Conservation (phyloP, 2,113 vertebrate genomes). For the Ictalurus furcatus region DNA sequence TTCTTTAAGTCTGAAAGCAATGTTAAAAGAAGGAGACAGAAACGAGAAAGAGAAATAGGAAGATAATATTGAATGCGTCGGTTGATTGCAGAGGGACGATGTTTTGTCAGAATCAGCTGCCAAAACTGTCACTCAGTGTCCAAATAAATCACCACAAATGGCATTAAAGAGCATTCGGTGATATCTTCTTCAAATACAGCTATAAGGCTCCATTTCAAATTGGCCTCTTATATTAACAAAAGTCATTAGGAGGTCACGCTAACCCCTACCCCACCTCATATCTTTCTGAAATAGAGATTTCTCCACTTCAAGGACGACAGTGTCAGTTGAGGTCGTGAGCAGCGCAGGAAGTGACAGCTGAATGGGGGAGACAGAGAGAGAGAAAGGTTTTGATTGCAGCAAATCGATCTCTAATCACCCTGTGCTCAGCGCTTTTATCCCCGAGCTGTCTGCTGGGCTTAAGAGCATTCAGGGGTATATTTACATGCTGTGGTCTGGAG, state of each 20-base stretch:
- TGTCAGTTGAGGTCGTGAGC: constrained; percentile 23
- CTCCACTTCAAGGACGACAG: constrained; percentile 65
- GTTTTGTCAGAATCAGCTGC: constrained; percentile 27
- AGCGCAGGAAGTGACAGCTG: constrained; percentile 39
- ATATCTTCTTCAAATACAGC: constrained; percentile 39
- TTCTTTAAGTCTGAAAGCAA: constrained; percentile 39
- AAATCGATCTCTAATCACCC: constrained; percentile 80
- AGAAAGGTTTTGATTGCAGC: constrained; percentile 76
- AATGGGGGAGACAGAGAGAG: constrained; percentile 8
- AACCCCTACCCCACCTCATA: constrained; percentile 1
- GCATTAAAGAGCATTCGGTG: constrained; percentile 12
- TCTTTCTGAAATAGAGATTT: constrained; percentile 71
- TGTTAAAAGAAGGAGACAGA: constrained; percentile 27
- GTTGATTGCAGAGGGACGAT: constrained; percentile 29
- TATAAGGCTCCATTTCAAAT: constrained; percentile 47
- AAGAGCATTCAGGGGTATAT: constrained; percentile 68
- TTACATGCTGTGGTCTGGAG: constrained; percentile 73
- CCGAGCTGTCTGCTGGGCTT: constrained; percentile 68
- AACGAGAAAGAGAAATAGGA: neutral
- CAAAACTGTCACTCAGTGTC: constrained; percentile 17
- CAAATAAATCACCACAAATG: constrained; percentile 28
- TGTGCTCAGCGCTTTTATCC: constrained; percentile 73
- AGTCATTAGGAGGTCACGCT: constrained; percentile 55
- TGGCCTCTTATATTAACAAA: constrained; percentile 59
- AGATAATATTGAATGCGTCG: constrained; percentile 43